Conservation (phyloP, 2,888 invertebrate genomes). For the Lochmaea capreae region DNA sequence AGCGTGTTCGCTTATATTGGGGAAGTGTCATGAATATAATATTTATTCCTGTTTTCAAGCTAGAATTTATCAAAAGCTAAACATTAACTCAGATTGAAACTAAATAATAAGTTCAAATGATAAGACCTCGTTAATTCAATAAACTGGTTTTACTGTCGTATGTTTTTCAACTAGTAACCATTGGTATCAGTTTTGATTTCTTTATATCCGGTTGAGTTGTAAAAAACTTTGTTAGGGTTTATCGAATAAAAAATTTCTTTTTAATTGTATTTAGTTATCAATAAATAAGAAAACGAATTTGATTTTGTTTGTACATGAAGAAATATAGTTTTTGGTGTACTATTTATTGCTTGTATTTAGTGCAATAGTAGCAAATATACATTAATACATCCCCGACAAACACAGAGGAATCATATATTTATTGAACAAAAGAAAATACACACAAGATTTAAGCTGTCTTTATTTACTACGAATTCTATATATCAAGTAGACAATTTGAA, state of each 20-base stretch:
- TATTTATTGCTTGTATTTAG: too few species aligned
- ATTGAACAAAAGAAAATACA: too few species aligned
- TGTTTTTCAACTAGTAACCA: constrained; percentile 4
- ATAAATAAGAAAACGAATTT: background rate
- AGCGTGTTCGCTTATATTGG: too few species aligned
- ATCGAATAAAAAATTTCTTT: background rate
- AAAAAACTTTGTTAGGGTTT: background rate
- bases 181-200: constrained; percentile 1
- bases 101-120: background rate
- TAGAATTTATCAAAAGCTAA: background rate
- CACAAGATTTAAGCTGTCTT: too few species aligned
- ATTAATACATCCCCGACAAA: too few species aligned
- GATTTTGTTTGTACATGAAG: background rate
- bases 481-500: too few species aligned
- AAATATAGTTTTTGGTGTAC: background rate
- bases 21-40: background rate
- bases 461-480: too few species aligned
- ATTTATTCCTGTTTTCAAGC: background rate
- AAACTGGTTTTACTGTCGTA: background rate
- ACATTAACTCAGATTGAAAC: background rate
- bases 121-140: background rate
- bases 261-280: background rate
- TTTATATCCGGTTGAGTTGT: background rate
- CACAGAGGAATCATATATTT: too few species aligned
- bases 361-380: too few species aligned